Base-by-base conservation (phyloP, 64 coral and sea anemone species). In the Montipora efflorescens region DNA sequence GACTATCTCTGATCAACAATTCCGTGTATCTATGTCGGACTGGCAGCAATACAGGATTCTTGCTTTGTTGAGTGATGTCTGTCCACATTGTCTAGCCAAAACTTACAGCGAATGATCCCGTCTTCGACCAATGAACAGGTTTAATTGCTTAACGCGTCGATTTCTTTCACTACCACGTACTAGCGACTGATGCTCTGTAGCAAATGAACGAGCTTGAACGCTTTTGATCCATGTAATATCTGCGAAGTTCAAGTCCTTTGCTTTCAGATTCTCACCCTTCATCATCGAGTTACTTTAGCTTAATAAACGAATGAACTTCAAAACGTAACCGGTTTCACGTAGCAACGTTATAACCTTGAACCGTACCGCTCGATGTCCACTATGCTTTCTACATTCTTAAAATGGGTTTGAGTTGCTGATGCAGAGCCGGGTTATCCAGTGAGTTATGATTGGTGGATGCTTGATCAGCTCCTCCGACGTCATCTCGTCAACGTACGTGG, bases 41-140 rank as follows among this genome's bases (percentile, higher is more conserved):
- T 28, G 72, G 72, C 25, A 75, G 72, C 72, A 75, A 75, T 7
- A 73, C 70, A 1, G 89, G 77, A 70, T 90, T 90, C 89, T 90
- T 90, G 64, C 89, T 71, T 73, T 59, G 12, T 45, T 50, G 28
- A 20, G 74, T 28, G 14, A 81, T 21, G 45, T 48, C 28, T 36
- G 28, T 36, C 57, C 69, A 77, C 53, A 52, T 90, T 90, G 55
- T 90, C 7, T 2, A 90, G 19, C 66, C 89, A 25, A 13, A 76
- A 76, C 46, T 90, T 90, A 36, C 89, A 90, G 48, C 67, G 79
- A 11, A 81, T 46, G 19, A 80, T 19, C 9, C 78, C 78, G 8
- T 70, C 25, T 23, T 61, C 47, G 36, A 61, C 73, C 88, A 19
- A 67, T 14, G 61, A 67, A 90, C 58, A 90, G 25, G 21, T 47